Evolutionary conservation across 2,888 invertebrate genomes (phyloP).

Genomic region (Thymelicus sylvestris): DNA sequence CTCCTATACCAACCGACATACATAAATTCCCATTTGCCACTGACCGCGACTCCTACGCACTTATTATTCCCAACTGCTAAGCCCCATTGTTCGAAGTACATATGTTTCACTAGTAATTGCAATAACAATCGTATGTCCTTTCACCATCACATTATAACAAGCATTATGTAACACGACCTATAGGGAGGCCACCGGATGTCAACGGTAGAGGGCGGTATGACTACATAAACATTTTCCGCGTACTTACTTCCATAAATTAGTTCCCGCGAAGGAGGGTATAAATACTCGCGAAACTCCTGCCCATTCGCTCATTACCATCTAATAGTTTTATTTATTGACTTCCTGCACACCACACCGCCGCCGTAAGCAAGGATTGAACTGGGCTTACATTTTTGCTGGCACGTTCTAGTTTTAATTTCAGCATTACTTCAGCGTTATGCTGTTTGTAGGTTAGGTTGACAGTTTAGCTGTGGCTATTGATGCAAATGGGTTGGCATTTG

Average conservation of each 20-base stretch:
- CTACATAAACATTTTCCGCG: constrained; percentile 83
- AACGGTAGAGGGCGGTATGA: constrained; percentile 64
- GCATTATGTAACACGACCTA: constrained; percentile 35
- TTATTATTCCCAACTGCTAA: constrained; percentile 3
- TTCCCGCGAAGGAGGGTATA: constrained; percentile 81
- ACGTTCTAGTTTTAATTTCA: not conserved
- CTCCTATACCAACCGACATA: not conserved
- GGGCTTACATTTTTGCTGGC: not conserved
- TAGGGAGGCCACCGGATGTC: constrained; percentile 73
- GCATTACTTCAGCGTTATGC: no score
- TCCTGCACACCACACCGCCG: constrained; percentile 55
- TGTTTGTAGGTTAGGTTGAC: no score
- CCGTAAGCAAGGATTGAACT: constrained; percentile 12
- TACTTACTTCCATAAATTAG: constrained; percentile 84
- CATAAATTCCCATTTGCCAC: not conserved
- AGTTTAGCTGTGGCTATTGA: no score
- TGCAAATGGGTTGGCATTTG: no score
- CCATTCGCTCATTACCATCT: constrained; percentile 77
- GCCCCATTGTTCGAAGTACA: not conserved
- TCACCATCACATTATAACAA: constrained; percentile 25
- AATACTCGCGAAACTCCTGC: constrained; percentile 76
- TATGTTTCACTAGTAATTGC: constrained; percentile 8
- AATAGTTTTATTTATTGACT: constrained; percentile 79
- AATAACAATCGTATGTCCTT: constrained; percentile 24
- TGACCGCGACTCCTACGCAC: constrained; percentile 5